Base-by-base conservation (phyloP, 2,888 invertebrate species). In the Agelastica alni region DNA sequence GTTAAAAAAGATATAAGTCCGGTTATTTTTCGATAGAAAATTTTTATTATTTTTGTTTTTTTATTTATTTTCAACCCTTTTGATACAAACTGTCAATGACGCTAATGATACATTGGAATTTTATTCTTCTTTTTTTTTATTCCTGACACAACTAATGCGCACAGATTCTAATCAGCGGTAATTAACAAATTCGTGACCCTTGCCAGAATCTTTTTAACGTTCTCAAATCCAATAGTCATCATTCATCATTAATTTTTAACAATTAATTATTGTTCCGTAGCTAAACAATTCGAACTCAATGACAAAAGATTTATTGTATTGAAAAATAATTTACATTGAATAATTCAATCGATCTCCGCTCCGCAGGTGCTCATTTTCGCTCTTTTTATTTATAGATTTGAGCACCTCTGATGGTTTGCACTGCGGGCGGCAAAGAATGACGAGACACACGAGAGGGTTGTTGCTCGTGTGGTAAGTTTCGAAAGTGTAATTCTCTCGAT, bases 141-240 rank as follows among this genome's bases (percentile, higher is more conserved):
- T 49, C 20, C 30, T 48, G 46, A 53, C 47, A 48, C 42, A 52
- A 54, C 56, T 60, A 58, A 60, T 58, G 60, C 60, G 47, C 51
- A 53, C 56, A 56, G 73, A 74, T 75, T 65, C 65, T 69, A 73
- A 75, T 75, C 75, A 69, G 60, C 61, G 66, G 75, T 75, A 76
- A 76, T 76, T 76, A 76, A 76, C 75, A 74, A 75, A 75, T 74
- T 72, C 75, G 75, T 76, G 75, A 75, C 75, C 74, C 70, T 70
- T 66, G 58, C 58, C 65, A 67, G 70, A 70, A 68, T 69, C 67
- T 54, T 69, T 63, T 73, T 68, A 72, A 74, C 72, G 73, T 74
- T 73, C 70, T 68, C 70, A 65, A 74, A 74, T 69, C 68, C 67
- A 67, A 73, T 69, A 75, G 74, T 75, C 75, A 75, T 75, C 74